These are phyloP conservation scores for Macrostomum lignano DNA, from an alignment of 1,140 invertebrate species.

Conservation along the genomic window DNA sequence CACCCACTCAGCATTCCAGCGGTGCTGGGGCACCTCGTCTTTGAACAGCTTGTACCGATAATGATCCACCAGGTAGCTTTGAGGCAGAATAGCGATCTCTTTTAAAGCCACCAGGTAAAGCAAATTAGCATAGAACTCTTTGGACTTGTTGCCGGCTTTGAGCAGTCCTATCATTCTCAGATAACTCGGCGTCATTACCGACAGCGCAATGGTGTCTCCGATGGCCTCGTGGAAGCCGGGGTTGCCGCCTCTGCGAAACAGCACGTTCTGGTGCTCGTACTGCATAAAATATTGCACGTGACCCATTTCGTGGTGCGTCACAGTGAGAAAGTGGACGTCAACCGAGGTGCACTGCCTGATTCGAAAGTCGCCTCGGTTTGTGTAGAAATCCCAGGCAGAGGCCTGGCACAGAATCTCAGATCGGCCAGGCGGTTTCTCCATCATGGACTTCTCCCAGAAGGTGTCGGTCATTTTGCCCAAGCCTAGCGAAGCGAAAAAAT, in stretches of 20 bases:
- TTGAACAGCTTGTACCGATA: conserved; percentile 53
- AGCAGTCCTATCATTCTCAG: conserved; percentile 47
- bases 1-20: conserved; percentile 5
- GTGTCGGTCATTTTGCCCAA: conserved; percentile 42
- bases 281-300: conserved; percentile 48
- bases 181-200: conserved; percentile 48
- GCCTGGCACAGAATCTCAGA: conserved; percentile 51
- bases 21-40: neutral
- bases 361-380: conserved; percentile 43
- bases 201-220: conserved; percentile 59
- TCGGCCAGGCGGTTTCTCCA: conserved; percentile 34
- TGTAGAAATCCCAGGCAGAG: conserved; percentile 66
- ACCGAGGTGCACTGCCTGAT: conserved; percentile 25
- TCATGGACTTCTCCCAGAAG: conserved; percentile 33
- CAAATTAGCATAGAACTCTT: conserved; percentile 45
- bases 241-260: conserved; percentile 43
- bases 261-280: conserved; percentile 35
- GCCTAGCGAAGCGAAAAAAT: conserved; percentile 59
- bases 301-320: conserved; percentile 48
- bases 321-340: conserved; percentile 35
- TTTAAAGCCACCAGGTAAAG: conserved; percentile 44
- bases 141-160: conserved; percentile 34
- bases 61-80: conserved; percentile 45
- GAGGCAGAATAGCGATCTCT: conserved; percentile 53
- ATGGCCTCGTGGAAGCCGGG: conserved; percentile 64